Conservation (phyloP, 2,113 vertebrate species). For the Plecturocebus donacophilus region DNA sequence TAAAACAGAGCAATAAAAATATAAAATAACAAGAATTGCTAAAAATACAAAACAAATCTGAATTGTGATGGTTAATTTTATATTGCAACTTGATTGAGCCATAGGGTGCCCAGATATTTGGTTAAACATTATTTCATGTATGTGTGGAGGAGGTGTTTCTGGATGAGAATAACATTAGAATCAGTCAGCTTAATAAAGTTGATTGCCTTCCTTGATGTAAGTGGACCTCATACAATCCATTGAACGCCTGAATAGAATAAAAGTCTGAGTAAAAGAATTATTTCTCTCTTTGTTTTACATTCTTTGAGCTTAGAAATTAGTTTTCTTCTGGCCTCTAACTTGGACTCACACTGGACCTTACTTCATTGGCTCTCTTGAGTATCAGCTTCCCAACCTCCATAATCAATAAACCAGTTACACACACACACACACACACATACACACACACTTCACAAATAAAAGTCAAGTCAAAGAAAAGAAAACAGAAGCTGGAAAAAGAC, state of each 20-base stretch:
- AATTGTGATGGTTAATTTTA: neutral
- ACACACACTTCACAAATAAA: conserved; percentile 73
- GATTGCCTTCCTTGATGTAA: neutral
- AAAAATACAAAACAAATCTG: neutral
- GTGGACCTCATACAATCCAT: neutral
- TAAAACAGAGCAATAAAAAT: neutral
- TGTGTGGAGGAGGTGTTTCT: neutral
- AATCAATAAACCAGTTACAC: neutral
- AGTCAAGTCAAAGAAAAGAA: conserved; percentile 86
- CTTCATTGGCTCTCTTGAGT: no score
- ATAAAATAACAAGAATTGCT: neutral
- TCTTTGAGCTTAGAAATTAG: neutral
- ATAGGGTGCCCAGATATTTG: neutral
- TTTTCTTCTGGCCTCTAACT: neutral
- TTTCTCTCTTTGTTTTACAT: neutral
- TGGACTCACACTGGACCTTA: neutral
- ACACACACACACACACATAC: no score
- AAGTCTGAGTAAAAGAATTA: neutral
- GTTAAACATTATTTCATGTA: neutral
- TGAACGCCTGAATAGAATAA: neutral
- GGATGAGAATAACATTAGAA: neutral
- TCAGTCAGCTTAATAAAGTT: neutral
- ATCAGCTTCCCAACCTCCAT: neutral
- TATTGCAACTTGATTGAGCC: neutral
- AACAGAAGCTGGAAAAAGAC: conserved; percentile 71